Evolutionary conservation across 2,113 vertebrate species (phyloP).

Genomic region (Irena cyanogastra): DNA sequence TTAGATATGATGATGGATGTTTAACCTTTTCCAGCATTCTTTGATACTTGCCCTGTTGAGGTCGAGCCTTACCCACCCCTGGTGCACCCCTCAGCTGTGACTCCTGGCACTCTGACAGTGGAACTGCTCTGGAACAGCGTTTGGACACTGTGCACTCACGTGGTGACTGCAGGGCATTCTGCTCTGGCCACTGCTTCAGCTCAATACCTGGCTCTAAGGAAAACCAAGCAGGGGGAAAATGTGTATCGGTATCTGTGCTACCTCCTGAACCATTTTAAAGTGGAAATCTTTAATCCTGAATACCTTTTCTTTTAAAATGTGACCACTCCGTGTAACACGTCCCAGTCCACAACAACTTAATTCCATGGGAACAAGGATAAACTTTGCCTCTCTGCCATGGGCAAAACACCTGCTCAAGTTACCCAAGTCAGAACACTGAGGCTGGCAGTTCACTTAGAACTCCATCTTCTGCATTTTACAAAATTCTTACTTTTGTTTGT

Average conservation of each 20-base stretch:
- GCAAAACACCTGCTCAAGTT: not conserved
- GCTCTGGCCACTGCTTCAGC: not conserved
- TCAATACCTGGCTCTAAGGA: not conserved
- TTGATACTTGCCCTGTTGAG: not conserved
- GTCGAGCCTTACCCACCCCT: not conserved
- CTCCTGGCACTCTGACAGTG: not conserved
- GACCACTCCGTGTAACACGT: not conserved
- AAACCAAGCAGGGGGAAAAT: not conserved
- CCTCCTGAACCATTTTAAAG: not conserved
- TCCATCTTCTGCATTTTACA: not conserved
- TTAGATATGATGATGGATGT: not conserved
- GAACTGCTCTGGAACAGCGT: not conserved
- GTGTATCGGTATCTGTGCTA: not conserved
- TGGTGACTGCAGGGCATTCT: not conserved
- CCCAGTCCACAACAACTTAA: not conserved
- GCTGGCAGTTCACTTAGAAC: not conserved
- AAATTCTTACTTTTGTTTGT: not conserved
- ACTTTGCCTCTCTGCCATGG: not conserved
- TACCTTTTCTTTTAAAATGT: not conserved
- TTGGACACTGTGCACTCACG: not conserved
- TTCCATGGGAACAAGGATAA: not conserved
- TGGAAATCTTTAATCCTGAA: not conserved
- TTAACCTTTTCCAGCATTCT: not conserved
- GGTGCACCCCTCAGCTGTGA: not conserved
- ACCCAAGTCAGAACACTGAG: not conserved